A percentile compares a stretch with the other conserved stretches of the same genome.
Conservation (phyloP, 1,140 invertebrate genomes). For the Bombus consobrinus region DNA sequence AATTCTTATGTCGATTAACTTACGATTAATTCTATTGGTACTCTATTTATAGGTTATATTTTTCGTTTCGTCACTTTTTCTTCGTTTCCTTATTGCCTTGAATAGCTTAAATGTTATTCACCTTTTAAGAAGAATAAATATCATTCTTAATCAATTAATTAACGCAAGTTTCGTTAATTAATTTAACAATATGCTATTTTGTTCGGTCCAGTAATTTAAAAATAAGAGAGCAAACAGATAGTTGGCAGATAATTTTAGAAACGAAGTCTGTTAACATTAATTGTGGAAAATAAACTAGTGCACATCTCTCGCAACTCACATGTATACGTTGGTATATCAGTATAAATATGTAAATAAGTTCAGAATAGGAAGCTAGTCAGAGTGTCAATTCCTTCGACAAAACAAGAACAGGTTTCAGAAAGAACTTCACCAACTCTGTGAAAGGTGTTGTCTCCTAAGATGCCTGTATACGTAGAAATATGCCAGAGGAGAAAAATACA, state of each 20-base stretch:
- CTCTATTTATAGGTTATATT: no score
- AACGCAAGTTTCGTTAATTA: background rate
- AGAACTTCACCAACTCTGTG: conserved; percentile 47
- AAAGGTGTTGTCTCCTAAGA: conserved; percentile 46
- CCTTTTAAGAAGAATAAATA: background rate
- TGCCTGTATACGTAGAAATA: background rate
- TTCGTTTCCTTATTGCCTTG: background rate
- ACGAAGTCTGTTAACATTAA: conserved; percentile 5
- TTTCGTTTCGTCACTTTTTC: background rate
- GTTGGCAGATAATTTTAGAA: conserved; percentile 16
- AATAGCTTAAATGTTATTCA: background rate
- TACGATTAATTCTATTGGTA: background rate
- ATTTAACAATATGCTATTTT: background rate
- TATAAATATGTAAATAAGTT: conserved; percentile 63
- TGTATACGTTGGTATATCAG: conserved; percentile 14
- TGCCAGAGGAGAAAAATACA: background rate
- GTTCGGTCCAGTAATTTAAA: background rate
- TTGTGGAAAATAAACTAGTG: conserved; percentile 27
- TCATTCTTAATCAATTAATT: background rate
- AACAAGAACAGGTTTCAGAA: conserved; percentile 66
- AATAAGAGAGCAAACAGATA: conserved; percentile 2
- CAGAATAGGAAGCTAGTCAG: conserved; percentile 56
- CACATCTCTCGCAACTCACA: background rate
- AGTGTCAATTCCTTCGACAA: conserved; percentile 58
- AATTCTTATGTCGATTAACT: background rate